Evolutionary conservation across 2,113 vertebrate species (phyloP).

Genomic region (Nothoprocta pentlandii): DNA sequence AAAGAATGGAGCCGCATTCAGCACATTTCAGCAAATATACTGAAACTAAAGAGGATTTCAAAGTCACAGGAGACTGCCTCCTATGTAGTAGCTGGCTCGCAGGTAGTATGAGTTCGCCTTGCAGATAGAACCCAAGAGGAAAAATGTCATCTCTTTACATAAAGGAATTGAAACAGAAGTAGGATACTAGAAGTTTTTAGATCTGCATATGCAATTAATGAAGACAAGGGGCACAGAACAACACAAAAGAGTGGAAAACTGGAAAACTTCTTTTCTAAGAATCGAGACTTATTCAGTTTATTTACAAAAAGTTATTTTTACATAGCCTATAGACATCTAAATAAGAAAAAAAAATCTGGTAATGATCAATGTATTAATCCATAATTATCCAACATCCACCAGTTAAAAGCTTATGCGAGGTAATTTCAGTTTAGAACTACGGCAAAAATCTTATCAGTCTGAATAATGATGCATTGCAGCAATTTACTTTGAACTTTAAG

Average conservation of each 20-base stretch:
- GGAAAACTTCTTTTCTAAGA: not conserved
- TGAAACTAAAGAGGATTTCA: not conserved
- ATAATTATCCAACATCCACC: not conserved
- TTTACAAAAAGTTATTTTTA: not conserved
- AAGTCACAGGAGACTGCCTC: not conserved
- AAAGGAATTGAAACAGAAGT: not conserved
- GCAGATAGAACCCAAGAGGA: not conserved
- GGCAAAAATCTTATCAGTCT: not conserved
- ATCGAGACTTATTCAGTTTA: not conserved
- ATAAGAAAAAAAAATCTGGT: not conserved
- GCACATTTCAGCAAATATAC: not conserved
- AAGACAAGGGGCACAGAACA: not conserved
- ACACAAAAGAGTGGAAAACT: not conserved
- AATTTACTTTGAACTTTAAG: not conserved
- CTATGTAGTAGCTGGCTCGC: not conserved
- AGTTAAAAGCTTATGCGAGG: not conserved
- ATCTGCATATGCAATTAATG: not conserved
- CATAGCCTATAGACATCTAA: not conserved
- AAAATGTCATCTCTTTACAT: not conserved
- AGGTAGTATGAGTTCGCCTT: rapidly evolving
- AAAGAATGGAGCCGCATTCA: not conserved
- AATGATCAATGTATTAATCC: not conserved
- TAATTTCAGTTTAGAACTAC: not conserved
- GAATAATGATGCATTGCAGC: not conserved
- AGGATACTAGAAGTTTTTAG: not conserved